Conservation (phyloP, 1,140 invertebrate genomes). For the Caenorhabditis inopinata region DNA sequence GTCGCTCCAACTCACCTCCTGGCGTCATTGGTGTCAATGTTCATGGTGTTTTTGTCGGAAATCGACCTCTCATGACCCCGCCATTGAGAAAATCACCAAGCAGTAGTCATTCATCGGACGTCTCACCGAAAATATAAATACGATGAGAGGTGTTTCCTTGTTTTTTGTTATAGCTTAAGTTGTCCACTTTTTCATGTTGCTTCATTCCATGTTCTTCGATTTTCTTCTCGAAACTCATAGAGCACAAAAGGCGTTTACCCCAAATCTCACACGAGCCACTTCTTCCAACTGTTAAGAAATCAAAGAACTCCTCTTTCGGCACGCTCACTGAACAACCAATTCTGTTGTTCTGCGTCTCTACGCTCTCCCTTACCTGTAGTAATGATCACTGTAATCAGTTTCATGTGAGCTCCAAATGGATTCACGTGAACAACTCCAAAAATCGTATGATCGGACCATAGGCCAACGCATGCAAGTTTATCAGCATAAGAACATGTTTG, state of each 20-base stretch:
- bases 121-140: no score
- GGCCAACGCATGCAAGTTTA: neutral
- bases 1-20: neutral
- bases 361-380: neutral
- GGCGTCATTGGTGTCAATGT: conserved; percentile 4
- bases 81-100: neutral
- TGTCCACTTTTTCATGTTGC: no score
- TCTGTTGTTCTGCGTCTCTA: neutral
- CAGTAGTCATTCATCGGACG: neutral
- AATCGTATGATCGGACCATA: conserved; percentile 23
- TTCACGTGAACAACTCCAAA: conserved; percentile 32
- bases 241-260: no score
- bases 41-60: neutral
- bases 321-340: neutral
- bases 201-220: no score
- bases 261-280: no score
- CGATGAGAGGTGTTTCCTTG: no score
- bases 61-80: neutral
- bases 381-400: neutral
- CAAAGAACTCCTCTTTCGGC: neutral
- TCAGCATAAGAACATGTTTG: conserved; percentile 14
- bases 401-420: neutral
- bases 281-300: neutral
- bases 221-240: no score
- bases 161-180: no score